Conservation (phyloP, 2,888 invertebrate species). For the Polylopha cassiicola region DNA sequence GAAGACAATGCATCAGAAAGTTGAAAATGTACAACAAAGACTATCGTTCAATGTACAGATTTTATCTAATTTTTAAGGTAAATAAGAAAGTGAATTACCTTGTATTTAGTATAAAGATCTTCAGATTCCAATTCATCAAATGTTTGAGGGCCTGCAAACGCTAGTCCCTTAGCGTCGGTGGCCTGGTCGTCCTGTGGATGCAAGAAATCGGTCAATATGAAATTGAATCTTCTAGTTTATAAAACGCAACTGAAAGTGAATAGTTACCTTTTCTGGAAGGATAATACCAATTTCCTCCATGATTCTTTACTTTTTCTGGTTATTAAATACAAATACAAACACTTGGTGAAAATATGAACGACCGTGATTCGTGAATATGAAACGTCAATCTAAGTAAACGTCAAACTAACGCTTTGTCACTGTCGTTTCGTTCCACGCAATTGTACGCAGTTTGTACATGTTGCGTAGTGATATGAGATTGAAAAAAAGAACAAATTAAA, state of each 20-base stretch:
- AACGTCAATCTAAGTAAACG: conserved; percentile 23
- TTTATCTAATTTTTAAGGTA: neutral
- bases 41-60: too few species aligned
- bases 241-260: conserved; percentile 9
- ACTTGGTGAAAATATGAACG: conserved; percentile 8
- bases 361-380: conserved; percentile 20
- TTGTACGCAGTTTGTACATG: too few species aligned
- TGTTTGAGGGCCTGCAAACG: conserved; percentile 81
- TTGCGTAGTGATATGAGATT: too few species aligned
- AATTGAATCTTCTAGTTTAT: neutral
- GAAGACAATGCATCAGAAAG: too few species aligned
- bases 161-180: conserved; percentile 79
- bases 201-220: conserved; percentile 4
- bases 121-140: conserved; percentile 92
- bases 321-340: conserved; percentile 15
- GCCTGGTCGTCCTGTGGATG: conserved; percentile 79
- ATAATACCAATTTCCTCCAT: conserved; percentile 92
- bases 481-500: neutral
- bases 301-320: conserved; percentile 28
- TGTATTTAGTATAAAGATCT: conserved; percentile 96
- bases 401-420: conserved; percentile 42
- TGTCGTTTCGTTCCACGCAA: conserved; percentile 29
- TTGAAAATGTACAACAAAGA: too few species aligned
- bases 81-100: conserved; percentile 73
- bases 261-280: conserved; percentile 88